Base-by-base conservation (phyloP, 2,797 vertebrate genomes). In the Meda fulgida region DNA sequence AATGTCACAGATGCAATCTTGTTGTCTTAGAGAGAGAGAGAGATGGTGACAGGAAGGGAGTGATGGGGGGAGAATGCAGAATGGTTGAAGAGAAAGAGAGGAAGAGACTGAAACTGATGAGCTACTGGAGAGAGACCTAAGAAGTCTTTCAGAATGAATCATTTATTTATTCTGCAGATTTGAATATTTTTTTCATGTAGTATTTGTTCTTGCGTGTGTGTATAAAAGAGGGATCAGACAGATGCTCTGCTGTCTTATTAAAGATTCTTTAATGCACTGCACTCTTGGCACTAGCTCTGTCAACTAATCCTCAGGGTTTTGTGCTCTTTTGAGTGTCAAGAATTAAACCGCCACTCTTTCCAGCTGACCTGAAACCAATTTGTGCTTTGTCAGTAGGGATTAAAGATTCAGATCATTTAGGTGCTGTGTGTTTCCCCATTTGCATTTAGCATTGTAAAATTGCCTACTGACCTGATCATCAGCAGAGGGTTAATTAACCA, bases 211-310 rank as follows among this genome's bases (percentile, higher is more conserved):
- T 65, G 19, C n/a, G 58, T 63, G 38, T 63, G 38, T 78, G 40
- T 65, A 13, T 66, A 29, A 36, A 21, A 55, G 73, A 46, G 75
- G 29, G 65, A 78, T 66, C 18, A 7, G 60, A 43, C 69, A 84
- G 78, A 87, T 84, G 78, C 16, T 69, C 71, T 51, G 51, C 69
- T 80, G 77, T 66, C 81, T 85, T 63, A 43, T 83, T 85, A 60
- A 80, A 80, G 58, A 79, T 69, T 67, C 76, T 80, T 79, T 80
- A 80, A 85, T 76, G 38, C 69, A 83, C 76, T 46, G 9, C 53
- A 63, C 21, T 43, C 21, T 78, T 85, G 69, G 55, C 63, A 31
- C 19, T 66, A 23, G 7, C 75, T 87, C 67, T 72, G 69, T 78
- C 76, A 78, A 79, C 75, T 79, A 72, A 79, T 79, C 43, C 81